These are phyloP conservation scores for Hydrochoerus hydrochaeris DNA, from an alignment of 2,113 vertebrate genomes.

Conservation along the genomic window DNA sequence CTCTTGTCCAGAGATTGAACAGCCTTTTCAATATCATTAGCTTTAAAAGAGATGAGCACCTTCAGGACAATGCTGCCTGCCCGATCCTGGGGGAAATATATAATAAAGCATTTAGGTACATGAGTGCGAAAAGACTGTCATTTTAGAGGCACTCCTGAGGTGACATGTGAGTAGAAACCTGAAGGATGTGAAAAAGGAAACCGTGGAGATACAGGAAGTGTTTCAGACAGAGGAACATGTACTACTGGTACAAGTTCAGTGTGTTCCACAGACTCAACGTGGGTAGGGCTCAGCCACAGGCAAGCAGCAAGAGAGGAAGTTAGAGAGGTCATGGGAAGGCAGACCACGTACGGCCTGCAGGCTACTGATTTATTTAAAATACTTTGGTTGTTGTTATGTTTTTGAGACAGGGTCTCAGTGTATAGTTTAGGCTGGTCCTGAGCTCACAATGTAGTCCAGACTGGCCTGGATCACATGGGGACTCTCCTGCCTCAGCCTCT, in stretches of 20 bases:
- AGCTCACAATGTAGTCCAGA: neutral
- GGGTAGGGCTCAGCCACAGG: rapidly evolving
- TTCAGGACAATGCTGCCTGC: constrained; percentile 97
- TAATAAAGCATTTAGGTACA: neutral
- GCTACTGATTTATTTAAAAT: neutral
- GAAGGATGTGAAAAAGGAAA: neutral
- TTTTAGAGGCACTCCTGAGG: neutral
- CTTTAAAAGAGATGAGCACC: constrained; percentile 97
- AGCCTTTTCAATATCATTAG: constrained; percentile 96
- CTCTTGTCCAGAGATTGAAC: constrained; percentile 97
- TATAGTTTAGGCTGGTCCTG: neutral
- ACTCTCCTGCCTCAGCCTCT: neutral
- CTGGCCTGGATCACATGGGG: neutral
- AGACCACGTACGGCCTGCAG: rapidly evolving
- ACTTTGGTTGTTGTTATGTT: neutral
- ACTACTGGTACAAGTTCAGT: neutral
- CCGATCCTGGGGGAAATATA: constrained; percentile 89
- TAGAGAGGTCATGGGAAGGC: rapidly evolving
- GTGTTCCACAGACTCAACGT: neutral
- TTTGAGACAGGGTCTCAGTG: neutral
- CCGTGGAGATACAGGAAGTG: neutral
- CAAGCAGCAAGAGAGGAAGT: neutral
- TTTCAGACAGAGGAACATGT: neutral
- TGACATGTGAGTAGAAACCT: neutral
- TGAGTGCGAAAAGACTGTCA: neutral